phyloP scores from a whole-genome alignment of 2,797 vertebrate species.

The Syndactyla subalaris region DNA sequence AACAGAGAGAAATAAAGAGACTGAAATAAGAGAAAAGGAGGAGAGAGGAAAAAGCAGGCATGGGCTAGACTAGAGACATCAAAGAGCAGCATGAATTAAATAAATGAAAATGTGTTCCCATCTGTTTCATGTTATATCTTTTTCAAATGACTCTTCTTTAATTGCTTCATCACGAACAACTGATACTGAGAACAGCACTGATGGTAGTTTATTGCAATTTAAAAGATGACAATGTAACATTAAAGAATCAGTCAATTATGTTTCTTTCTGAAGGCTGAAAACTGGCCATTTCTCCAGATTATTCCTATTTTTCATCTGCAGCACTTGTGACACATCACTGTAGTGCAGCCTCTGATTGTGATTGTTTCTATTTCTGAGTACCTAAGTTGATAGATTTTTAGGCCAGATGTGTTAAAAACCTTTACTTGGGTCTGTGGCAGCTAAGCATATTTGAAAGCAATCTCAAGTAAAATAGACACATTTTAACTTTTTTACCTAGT shows the following conservation, averaged over 20 bases:
- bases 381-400: background rate
- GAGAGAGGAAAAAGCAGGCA: background rate
- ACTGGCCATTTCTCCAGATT: background rate
- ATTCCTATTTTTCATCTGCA: background rate
- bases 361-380: background rate
- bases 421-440: background rate
- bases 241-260: background rate
- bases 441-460: background rate
- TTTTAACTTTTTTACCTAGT: background rate
- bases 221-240: background rate
- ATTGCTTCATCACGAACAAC: background rate
- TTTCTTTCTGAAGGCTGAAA: background rate
- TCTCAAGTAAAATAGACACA: background rate
- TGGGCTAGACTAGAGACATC: background rate
- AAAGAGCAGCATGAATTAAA: background rate
- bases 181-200: background rate
- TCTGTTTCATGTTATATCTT: slow-evolving; percentile 24
- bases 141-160: background rate
- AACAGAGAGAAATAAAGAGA: background rate
- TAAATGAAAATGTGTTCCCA: background rate
- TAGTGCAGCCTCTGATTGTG: background rate
- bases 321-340: background rate
- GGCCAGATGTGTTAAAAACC: background rate
- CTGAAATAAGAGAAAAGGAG: slow-evolving; percentile 7
- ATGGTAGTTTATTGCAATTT: background rate